These are phyloP conservation scores for Isurus oxyrinchus DNA, from an alignment of 2,113 vertebrate genomes.

Conservation along the genomic window DNA sequence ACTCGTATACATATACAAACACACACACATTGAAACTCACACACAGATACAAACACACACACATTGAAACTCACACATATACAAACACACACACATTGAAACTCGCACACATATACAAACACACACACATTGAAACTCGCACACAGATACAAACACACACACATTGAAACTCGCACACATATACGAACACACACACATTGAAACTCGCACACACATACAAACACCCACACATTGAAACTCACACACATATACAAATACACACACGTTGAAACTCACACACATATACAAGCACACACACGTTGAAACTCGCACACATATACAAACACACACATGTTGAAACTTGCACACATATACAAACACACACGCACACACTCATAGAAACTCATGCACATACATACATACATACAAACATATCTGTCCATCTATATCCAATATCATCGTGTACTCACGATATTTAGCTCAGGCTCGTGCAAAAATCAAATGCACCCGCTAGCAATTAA, in stretches of 20 bases:
- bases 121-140: background rate
- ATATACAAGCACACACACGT: background rate
- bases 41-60: too few relatives aligned
- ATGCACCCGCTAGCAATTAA: too few relatives aligned
- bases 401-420: too few relatives aligned
- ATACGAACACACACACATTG: background rate
- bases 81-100: background rate
- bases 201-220: too few relatives aligned
- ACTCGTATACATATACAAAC: background rate
- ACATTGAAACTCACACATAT: too few relatives aligned
- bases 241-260: background rate
- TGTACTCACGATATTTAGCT: too few relatives aligned
- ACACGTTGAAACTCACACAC: background rate
- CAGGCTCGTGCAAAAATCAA: too few relatives aligned
- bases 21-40: background rate
- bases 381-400: background rate
- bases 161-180: background rate
- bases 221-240: background rate
- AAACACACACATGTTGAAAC: background rate
- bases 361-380: background rate
- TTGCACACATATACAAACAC: background rate
- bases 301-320: background rate
- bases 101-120: background rate
- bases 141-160: background rate
- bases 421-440: too few relatives aligned